A percentile compares a stretch with the other conserved stretches of the same genome.
Evolutionary conservation across 2,797 vertebrate species (phyloP).

Genomic region (Acanthornis magna): DNA sequence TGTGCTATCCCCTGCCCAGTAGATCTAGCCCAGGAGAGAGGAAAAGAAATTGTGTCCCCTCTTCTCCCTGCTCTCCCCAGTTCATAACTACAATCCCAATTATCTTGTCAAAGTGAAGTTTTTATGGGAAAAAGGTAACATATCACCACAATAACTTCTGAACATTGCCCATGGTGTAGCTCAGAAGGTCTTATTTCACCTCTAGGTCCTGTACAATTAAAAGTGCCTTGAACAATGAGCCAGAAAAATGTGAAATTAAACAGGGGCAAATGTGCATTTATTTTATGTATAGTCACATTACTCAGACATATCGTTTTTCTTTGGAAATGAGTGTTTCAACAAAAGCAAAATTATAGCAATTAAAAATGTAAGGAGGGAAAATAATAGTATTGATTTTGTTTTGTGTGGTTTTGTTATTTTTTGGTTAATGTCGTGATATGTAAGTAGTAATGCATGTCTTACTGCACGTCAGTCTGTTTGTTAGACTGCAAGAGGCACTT

Average conservation of each 20-base stretch:
- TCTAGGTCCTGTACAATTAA: not conserved
- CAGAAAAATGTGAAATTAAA: conserved; percentile 16
- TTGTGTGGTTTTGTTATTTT: not conserved
- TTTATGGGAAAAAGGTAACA: conserved; percentile 20
- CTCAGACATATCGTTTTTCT: not conserved
- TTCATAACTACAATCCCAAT: conserved; percentile 5
- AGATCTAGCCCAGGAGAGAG: conserved; percentile 2
- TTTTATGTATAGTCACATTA: conserved; percentile 2
- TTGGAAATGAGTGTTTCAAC: conserved; percentile 1
- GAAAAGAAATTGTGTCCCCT: not conserved
- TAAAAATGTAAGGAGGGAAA: not conserved
- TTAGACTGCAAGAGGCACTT: not conserved
- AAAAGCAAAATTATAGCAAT: conserved; percentile 5
- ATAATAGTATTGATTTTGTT: not conserved
- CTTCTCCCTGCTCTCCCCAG: not conserved
- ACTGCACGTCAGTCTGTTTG: not conserved
- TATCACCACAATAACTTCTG: conserved; percentile 9
- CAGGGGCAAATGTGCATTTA: not conserved
- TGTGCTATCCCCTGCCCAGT: not conserved
- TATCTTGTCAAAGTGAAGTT: conserved; percentile 11
- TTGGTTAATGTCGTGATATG: not conserved
- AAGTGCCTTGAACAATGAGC: not conserved
- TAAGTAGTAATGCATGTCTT: not conserved
- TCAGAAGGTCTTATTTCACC: conserved; percentile 5
- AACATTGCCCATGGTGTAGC: not conserved